Evolutionary conservation across 2,797 vertebrate genomes (phyloP).

Genomic region (Pseudocheirus occidentalis): DNA sequence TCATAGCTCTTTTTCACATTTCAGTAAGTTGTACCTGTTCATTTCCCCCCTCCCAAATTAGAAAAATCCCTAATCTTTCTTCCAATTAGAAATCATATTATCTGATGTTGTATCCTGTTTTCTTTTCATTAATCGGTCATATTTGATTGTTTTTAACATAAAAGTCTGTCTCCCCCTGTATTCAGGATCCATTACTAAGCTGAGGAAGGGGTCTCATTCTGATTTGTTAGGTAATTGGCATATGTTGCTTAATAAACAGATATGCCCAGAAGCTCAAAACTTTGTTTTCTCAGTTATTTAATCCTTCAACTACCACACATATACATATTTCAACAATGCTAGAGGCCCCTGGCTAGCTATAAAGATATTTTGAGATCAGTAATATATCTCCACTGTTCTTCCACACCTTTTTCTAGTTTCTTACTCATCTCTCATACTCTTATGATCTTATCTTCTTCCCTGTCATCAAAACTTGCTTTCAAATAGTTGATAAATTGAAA

Average conservation of each 20-base stretch:
- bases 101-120: neutral
- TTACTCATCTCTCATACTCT: neutral
- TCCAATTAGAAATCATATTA: neutral
- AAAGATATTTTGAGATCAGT: neutral
- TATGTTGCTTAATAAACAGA: neutral
- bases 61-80: neutral
- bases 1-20: neutral
- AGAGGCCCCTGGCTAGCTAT: neutral
- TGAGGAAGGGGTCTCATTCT: neutral
- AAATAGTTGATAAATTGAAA: neutral
- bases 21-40: neutral
- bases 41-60: neutral
- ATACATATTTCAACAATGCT: neutral
- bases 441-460: neutral
- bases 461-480: neutral
- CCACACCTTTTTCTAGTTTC: neutral
- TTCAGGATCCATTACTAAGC: neutral
- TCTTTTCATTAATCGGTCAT: neutral
- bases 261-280: neutral
- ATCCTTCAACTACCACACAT: neutral
- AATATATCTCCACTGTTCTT: neutral
- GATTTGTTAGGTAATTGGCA: neutral
- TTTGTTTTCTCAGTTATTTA: neutral
- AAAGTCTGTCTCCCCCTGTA: neutral
- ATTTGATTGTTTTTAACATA: neutral